Evolutionary conservation across 2,113 vertebrate genomes (phyloP).

Genomic region (Zootoca vivipara): DNA sequence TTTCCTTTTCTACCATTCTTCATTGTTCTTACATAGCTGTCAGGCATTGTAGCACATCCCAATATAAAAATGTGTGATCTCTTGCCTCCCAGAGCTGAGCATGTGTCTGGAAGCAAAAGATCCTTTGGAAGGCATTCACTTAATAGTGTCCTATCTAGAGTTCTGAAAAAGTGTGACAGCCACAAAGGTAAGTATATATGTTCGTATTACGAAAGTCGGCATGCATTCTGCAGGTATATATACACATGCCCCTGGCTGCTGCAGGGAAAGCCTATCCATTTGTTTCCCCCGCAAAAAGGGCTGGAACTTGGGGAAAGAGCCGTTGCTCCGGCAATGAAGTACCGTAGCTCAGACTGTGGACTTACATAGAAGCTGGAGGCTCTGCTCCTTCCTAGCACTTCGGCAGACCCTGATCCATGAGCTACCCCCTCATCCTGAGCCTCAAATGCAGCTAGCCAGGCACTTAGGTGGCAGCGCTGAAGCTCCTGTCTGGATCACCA

Average conservation of each 20-base stretch:
- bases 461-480: no score
- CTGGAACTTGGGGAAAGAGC: no score
- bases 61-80: background rate
- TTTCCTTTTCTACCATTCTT: background rate
- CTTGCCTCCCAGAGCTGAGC: background rate
- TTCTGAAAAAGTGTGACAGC: background rate
- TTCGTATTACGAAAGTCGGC: background rate
- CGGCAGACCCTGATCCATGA: no score
- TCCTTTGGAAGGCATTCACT: background rate
- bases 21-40: background rate
- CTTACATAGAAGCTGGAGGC: no score
- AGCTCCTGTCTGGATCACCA: no score
- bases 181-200: no score
- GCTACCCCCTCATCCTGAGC: no score
- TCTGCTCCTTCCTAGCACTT: no score
- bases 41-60: background rate
- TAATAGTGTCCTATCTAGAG: background rate
- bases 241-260: background rate
- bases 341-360: no score
- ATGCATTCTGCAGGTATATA: background rate
- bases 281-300: no score
- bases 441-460: no score
- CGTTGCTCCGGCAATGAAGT: no score
- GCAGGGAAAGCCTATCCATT: background rate
- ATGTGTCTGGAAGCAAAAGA: background rate